phyloP scores from a whole-genome alignment of 2,113 vertebrate species.

The Xenopus laevis region DNA sequence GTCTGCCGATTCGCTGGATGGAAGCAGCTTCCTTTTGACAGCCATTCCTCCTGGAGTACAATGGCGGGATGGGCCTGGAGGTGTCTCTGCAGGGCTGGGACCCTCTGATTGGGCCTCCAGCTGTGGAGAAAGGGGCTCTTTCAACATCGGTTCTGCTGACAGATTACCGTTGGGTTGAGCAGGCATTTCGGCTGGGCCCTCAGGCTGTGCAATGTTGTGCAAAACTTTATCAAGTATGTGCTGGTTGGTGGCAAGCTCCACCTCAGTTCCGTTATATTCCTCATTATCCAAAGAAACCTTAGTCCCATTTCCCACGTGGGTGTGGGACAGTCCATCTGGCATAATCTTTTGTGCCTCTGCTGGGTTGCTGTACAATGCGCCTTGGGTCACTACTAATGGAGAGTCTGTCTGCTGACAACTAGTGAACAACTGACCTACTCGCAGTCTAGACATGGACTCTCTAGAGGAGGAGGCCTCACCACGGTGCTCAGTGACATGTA shows the following conservation, averaged over 20 bases:
- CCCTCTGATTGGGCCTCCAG: slow-evolving; percentile 43
- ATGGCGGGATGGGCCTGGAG: slow-evolving; percentile 54
- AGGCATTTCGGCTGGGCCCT: slow-evolving; percentile 50
- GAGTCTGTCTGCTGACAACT: slow-evolving; percentile 50
- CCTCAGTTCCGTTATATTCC: slow-evolving; percentile 3
- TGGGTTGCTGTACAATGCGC: slow-evolving; percentile 55
- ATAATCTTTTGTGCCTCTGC: slow-evolving; percentile 64
- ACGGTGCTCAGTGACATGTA: slow-evolving; percentile 70
- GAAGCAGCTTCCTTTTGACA: slow-evolving; percentile 82
- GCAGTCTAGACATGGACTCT: slow-evolving; percentile 38
- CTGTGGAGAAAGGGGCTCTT: slow-evolving; percentile 49
- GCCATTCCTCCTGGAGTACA: slow-evolving; percentile 54
- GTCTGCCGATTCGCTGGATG: slow-evolving; percentile 69
- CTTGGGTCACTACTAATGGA: slow-evolving; percentile 57
- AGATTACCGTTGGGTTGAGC: slow-evolving; percentile 37
- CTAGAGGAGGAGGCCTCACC: slow-evolving; percentile 62
- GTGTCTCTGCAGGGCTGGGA: slow-evolving; percentile 67
- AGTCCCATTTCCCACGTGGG: slow-evolving; percentile 53
- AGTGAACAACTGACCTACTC: slow-evolving; percentile 44
- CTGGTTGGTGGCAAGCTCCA: slow-evolving; percentile 40
- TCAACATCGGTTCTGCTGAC: slow-evolving; percentile 48
- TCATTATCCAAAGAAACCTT: background rate
- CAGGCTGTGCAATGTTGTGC: slow-evolving; percentile 69
- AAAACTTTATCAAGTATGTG: slow-evolving; percentile 58
- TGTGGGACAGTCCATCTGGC: slow-evolving; percentile 52